Evolutionary conservation across 2,113 vertebrate species (phyloP).

Genomic region (Erpornis zantholeuca): DNA sequence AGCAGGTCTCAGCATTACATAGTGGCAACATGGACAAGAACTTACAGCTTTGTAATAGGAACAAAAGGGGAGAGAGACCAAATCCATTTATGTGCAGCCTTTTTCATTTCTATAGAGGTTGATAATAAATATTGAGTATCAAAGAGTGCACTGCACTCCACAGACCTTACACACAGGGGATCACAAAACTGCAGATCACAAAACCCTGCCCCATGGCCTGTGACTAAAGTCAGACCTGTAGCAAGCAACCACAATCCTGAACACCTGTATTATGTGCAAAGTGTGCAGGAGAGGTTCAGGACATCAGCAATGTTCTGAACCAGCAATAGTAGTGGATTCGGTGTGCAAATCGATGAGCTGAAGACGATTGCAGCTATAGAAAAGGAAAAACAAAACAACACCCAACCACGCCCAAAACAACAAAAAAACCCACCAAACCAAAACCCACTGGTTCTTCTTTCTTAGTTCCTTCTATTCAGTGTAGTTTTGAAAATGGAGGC

Average conservation of each 20-base stretch:
- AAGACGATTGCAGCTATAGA: background rate
- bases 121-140: background rate
- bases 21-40: background rate
- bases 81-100: background rate
- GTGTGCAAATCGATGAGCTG: background rate
- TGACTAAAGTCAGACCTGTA: background rate
- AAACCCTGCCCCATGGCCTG: background rate
- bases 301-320: background rate
- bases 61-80: background rate
- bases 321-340: background rate
- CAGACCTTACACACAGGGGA: background rate
- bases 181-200: background rate
- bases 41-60: background rate
- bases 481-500: background rate
- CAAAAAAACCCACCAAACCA: background rate
- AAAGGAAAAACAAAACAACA: background rate
- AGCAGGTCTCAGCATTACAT: background rate
- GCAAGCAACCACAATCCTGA: background rate
- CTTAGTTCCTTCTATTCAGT: background rate
- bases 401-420: rapidly evolving
- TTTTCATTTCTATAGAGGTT: background rate
- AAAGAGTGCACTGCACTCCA: background rate
- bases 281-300: background rate
- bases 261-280: background rate
- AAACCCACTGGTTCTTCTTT: background rate